Percentiles rank a stretch among this genome's conserved stretches.
phyloP scores from a whole-genome alignment of 2,888 invertebrate genomes.

The Heliconius sara region DNA sequence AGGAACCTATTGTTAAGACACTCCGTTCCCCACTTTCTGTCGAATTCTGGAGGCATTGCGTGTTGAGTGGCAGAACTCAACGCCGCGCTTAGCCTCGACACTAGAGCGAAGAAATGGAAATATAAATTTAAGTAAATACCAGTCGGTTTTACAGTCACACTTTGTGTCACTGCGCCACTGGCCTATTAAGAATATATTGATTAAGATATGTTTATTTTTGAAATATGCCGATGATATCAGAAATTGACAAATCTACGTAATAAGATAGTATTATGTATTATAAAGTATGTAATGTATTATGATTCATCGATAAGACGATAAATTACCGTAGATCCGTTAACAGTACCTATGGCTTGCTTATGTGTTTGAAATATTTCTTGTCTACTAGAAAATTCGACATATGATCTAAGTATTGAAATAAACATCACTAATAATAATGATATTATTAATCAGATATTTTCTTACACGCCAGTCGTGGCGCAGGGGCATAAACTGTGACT shows the following conservation, averaged over 20 bases:
- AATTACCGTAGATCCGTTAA: slow-evolving; percentile 11
- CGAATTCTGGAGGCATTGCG: too few species aligned
- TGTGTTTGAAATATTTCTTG: background rate
- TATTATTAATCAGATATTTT: too few species aligned
- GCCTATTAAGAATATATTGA: background rate
- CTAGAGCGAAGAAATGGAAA: too few species aligned
- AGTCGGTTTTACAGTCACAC: too few species aligned
- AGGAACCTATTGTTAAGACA: too few species aligned
- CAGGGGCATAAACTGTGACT: too few species aligned
- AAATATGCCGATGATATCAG: slow-evolving; percentile 3
- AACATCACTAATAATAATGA: background rate
- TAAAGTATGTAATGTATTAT: background rate
- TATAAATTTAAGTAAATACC: too few species aligned
- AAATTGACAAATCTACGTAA: background rate
- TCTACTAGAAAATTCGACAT: background rate
- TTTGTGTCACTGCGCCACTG: too few species aligned
- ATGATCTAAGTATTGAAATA: background rate
- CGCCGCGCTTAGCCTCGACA: too few species aligned
- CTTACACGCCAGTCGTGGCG: too few species aligned
- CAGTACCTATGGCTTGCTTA: background rate
- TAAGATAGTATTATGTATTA: background rate
- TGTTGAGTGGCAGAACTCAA: too few species aligned
- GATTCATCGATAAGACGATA: slow-evolving; percentile 15
- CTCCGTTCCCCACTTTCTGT: too few species aligned
- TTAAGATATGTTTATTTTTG: background rate